Conservation (phyloP, 2,113 vertebrate species). For the Tichodroma muraria region DNA sequence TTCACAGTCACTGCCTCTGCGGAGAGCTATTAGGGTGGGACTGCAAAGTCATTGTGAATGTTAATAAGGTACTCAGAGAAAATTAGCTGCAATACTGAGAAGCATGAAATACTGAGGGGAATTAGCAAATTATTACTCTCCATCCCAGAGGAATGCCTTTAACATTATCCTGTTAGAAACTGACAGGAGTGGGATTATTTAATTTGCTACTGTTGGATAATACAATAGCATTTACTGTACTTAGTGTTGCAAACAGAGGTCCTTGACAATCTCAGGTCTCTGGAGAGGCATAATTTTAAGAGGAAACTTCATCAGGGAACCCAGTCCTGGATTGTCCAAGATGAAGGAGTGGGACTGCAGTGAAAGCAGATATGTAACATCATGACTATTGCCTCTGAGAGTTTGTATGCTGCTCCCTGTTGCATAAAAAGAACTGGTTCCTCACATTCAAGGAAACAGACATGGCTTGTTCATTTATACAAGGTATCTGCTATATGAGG, state of each 20-base stretch:
- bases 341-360: neutral
- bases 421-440: neutral
- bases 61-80: slow-evolving; percentile 50
- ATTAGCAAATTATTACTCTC: slow-evolving; percentile 20
- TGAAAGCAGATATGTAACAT: neutral
- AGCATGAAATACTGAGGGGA: slow-evolving; percentile 16
- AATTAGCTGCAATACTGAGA: slow-evolving; percentile 33
- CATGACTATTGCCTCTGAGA: neutral
- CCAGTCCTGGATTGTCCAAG: neutral
- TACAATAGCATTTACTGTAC: slow-evolving; percentile 15
- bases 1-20: neutral
- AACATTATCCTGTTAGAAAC: slow-evolving; percentile 49
- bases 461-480: neutral
- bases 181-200: neutral
- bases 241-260: slow-evolving; percentile 24
- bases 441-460: neutral
- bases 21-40: neutral
- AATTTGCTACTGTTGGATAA: neutral
- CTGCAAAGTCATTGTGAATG: slow-evolving; percentile 35
- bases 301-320: neutral
- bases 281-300: neutral
- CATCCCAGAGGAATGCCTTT: slow-evolving; percentile 20
- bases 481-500: no score
- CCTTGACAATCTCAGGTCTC: neutral
- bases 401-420: neutral